A percentile compares a stretch with the other conserved stretches of the same genome.
These are phyloP conservation scores for Ridgeia piscesae DNA, from an alignment of 1,140 invertebrate genomes.

Conservation along the genomic window DNA sequence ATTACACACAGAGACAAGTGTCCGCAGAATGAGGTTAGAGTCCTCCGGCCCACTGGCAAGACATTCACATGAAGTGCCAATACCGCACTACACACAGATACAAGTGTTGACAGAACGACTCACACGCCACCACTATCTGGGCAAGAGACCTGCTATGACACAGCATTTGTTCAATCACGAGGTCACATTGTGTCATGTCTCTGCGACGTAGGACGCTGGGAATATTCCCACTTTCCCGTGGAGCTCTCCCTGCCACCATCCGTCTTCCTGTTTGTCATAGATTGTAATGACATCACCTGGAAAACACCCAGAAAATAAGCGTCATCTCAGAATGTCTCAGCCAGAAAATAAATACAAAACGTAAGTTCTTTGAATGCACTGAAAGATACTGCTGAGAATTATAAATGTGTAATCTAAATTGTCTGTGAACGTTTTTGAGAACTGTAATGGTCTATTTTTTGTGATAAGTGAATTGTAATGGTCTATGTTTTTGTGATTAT, in stretches of 20 bases:
- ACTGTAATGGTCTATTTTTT: not conserved
- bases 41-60: not conserved
- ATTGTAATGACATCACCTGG: constrained; percentile 85
- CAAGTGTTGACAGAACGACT: not conserved
- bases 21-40: not conserved
- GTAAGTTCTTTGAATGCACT: not conserved
- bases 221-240: constrained; percentile 85
- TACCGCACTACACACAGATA: not conserved
- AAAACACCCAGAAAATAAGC: constrained; percentile 26
- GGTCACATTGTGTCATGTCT: constrained; percentile 44
- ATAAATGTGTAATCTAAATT: not conserved
- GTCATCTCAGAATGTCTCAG: no score
- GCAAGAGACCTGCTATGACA: not conserved
- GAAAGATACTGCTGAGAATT: not conserved
- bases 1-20: not conserved
- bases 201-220: constrained; percentile 88
- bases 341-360: no score
- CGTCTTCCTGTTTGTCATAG: constrained; percentile 87
- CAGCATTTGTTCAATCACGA: not conserved
- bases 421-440: not conserved
- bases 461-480: no score
- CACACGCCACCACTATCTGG: not conserved
- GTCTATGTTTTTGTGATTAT: no score
- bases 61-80: not conserved
- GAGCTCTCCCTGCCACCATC: constrained; percentile 91